phyloP scores from a whole-genome alignment of 2,888 invertebrate species.

The Pyralis farinalis region DNA sequence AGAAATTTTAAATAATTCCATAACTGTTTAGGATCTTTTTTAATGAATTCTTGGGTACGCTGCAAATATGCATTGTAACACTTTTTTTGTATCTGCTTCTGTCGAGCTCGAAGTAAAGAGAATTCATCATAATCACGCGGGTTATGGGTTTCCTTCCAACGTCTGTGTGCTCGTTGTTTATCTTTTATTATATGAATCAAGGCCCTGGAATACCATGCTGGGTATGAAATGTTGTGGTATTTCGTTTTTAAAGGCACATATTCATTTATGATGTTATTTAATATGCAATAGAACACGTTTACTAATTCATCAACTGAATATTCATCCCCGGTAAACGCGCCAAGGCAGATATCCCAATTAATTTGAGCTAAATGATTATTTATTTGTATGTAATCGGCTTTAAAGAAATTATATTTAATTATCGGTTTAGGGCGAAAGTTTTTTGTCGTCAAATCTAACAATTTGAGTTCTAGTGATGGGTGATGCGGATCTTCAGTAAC shows the following conservation, averaged over 20 bases:
- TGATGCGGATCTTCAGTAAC: no score
- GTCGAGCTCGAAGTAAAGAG: slow-evolving; percentile 3
- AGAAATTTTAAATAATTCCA: neutral
- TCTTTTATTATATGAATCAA: slow-evolving; percentile 1
- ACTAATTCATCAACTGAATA: neutral
- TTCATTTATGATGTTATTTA: neutral
- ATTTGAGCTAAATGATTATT: neutral
- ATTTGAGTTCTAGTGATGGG: no score
- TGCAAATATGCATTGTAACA: slow-evolving; percentile 5
- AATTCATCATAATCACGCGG: slow-evolving; percentile 10
- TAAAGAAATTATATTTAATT: neutral
- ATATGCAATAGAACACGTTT: neutral
- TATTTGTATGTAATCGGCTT: neutral
- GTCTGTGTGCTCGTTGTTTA: slow-evolving; percentile 4
- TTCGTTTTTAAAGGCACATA: neutral
- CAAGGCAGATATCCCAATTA: neutral
- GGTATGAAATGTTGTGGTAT: neutral
- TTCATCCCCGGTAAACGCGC: neutral
- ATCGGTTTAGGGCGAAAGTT: neutral
- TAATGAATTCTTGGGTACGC: neutral
- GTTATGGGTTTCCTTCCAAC: slow-evolving; percentile 6
- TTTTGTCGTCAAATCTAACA: no score
- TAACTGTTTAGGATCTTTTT: neutral
- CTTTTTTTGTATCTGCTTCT: neutral
- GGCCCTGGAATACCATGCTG: neutral